Evolutionary conservation across 23 tunicate genomes (phyloP), one percentile per base, ranked within the genome.

Genomic region (Ciona savignyi): DNA sequence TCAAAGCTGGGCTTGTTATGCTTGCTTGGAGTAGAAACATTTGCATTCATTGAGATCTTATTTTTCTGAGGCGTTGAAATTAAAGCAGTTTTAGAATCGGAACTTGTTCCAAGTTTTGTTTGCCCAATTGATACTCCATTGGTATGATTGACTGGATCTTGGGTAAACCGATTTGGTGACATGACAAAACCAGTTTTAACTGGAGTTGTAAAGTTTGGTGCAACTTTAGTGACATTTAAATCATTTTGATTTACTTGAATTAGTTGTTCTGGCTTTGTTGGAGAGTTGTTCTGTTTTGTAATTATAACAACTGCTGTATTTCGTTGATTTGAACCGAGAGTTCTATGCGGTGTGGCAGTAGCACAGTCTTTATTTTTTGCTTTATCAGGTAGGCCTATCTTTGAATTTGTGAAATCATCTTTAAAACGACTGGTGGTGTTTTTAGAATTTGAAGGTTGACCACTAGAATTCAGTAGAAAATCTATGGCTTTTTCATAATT

Each of bases 131-230:
- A 51, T 1, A 49, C 3, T 33, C 34, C 26, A 9, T 3, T 33
- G 20, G 23, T 69, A 31, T 30, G 22, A 15, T 2, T 31, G 23
- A 26, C 35, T 42, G 21, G 51, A 2, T n/a, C 49, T 72, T 23
- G 63, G 64, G 65, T 42, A 9, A 42, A 42, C 9, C 56, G 56
- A 42, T 42, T 42, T 15, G 56, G 56, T 19, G 78, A 32, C 24
- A 51, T 75, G n/a, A 21, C 32, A 81, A 88, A 88, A 25, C 96
- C 96, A 30, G 87, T 88, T 82, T 88, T 88, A 0, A 74, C 75
- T 3, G 86, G 82, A 1, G 85, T 78, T 15, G 70, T 33, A 1
- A 87, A 66, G 23, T 66, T 72, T 2, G 81, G 34, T 42, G 51
- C 82, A 25, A 82, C 78, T 60, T 88, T 88, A 21, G 74, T 68